Percentiles rank a stretch among this genome's conserved stretches.
phyloP scores from a whole-genome alignment of 2,113 vertebrate genomes.

The Martes martes region DNA sequence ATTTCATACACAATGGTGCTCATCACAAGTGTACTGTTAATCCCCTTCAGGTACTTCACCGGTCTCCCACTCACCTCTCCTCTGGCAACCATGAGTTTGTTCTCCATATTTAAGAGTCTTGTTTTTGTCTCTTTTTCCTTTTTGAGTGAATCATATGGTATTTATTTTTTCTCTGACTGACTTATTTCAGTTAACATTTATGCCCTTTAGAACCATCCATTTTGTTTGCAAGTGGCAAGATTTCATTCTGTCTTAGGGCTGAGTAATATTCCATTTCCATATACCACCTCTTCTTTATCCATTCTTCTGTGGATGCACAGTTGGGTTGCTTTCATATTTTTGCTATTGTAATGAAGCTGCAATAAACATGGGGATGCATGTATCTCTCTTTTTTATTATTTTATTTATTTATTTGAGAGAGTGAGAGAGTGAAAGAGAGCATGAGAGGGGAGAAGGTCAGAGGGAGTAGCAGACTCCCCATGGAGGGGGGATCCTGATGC shows the following conservation, averaged over 20 bases:
- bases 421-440: no score
- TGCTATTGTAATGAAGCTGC: not conserved
- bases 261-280: not conserved
- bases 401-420: no score
- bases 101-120: not conserved
- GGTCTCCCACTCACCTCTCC: no score
- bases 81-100: not conserved
- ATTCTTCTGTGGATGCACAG: not conserved
- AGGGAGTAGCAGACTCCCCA: no score
- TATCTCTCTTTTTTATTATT: not conserved
- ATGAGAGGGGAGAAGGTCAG: no score
- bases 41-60: not conserved
- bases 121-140: not conserved
- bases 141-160: not conserved
- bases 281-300: not conserved
- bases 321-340: not conserved
- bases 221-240: not conserved
- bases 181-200: not conserved
- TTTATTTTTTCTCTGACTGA: not conserved
- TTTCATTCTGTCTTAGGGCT: not conserved
- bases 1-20: not conserved
- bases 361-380: not conserved
- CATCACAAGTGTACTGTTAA: not conserved
- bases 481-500: no score
- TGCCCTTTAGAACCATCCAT: not conserved